Base-by-base conservation (phyloP, 2,888 invertebrate genomes). In the Drosophila neotestacea region DNA sequence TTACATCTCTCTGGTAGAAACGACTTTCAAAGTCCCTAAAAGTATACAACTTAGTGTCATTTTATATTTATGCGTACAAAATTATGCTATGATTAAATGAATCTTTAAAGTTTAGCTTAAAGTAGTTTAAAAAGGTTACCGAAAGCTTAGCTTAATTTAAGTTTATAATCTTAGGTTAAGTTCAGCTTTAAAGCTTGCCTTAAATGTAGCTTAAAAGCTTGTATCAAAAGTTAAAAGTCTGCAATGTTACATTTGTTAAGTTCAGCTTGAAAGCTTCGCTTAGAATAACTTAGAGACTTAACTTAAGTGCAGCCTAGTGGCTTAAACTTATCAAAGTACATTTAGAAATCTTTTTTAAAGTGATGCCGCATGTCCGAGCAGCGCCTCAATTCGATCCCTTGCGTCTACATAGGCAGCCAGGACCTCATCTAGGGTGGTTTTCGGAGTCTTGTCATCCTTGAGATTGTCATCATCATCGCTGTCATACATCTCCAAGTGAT, bases 401-500 rank as follows among this genome's bases (percentile, higher is more conserved):
- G 92, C 92, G 69, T 91, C 90, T 6, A 90, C 82, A 60, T 91
- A 92, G 4, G 91, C 91, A 34, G 85, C 73, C 84, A 92, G 82
- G 28, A 92, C 91, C 60, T 92, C 92, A 42, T 92, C 90, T 46
- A 92, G 75, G 0, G 91, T 90, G 75, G 90, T 71, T 63, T 32
- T 50, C 7, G 30, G n/a, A 1, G 50, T 4, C 50, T 84, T 13
- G 32, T 42, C 13, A 1, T 44, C 30, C n/a, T 38, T 22, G 13
- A 9, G 39, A 22, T 10, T 9, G 36, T 10, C 60, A 4, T 60
- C 51, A 9, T 39, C 55, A 5, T 72, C 47, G 38, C 65, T 61
- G 13, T 59, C 51, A 22, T 48, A 56, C 6, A 6, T 22, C 10
- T 4, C 4, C 42, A 62, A 16, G 3, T 56, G 47, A 54, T 56